Conservation (phyloP, 2,797 vertebrate genomes). For the Poeciliopsis turneri region DNA sequence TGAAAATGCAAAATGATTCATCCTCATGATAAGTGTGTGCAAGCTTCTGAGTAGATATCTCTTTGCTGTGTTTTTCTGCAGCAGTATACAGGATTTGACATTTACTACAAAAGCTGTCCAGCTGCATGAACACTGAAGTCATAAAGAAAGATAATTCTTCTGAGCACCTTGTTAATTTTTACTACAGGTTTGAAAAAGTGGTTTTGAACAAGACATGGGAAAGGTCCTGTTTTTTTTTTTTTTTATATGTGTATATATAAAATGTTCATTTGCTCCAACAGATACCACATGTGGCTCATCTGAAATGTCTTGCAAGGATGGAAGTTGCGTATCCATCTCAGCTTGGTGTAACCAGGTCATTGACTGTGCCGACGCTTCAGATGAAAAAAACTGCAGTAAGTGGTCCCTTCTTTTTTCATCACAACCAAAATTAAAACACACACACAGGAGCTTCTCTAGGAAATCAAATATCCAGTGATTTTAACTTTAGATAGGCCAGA, state of each 20-base stretch:
- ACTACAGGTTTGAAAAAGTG: slow-evolving; percentile 13
- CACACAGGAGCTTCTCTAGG: not conserved
- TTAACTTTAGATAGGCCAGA: slow-evolving; percentile 6
- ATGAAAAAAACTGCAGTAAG: slow-evolving; percentile 97
- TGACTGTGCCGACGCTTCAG: slow-evolving; percentile 94
- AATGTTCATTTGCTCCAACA: slow-evolving; percentile 69
- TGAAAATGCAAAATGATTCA: not conserved
- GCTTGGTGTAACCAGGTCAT: slow-evolving; percentile 95
- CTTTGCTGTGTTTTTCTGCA: not conserved
- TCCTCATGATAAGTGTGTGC: not conserved
- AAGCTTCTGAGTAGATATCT: not conserved
- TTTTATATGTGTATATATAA: slow-evolving; percentile 30
- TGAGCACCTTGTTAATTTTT: slow-evolving; percentile 34
- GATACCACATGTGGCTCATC: slow-evolving; percentile 82
- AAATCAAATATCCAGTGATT: slow-evolving; percentile 23
- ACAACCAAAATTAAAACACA: slow-evolving; percentile 14
- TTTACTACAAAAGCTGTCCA: slow-evolving; percentile 7
- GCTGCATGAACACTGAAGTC: slow-evolving; percentile 1
- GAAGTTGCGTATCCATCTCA: slow-evolving; percentile 88
- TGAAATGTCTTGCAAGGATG: slow-evolving; percentile 92
- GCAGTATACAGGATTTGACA: not conserved
- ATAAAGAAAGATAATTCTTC: slow-evolving; percentile 11
- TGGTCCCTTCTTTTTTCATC: slow-evolving; percentile 32
- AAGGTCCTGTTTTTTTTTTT: slow-evolving; percentile 29
- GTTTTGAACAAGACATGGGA: slow-evolving; percentile 38